Base-by-base conservation (phyloP, 2,888 invertebrate species). In the Xestia sexstrigata region DNA sequence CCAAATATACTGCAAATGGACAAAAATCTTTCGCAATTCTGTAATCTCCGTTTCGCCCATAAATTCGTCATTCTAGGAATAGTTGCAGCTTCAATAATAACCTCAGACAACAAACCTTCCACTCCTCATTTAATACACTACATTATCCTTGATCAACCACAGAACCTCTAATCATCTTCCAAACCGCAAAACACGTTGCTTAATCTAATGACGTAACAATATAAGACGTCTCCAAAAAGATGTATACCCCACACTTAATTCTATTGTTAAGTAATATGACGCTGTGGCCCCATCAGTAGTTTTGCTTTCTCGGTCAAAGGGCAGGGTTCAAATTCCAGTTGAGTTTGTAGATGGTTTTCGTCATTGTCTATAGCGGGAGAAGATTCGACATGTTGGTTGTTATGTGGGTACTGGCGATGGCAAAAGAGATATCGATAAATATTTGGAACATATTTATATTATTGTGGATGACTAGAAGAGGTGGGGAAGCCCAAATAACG, bases 181-280 rank as follows among this genome's bases (percentile, higher is more conserved):
- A 77, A 81, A 85, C 87, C 79, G 70, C 86, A 87, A 70, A 30
- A 66, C n/a, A 39, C 2, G 65, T 88, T 88, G 84, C 87, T 81
- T 79, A 85, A 85, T 79, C 30, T 73, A 26, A 65, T 87, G 78
- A 81, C 62, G 84, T 81, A 87, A 85, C 75, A 82, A 84, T 79
- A 74, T 76, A 79, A 78, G 60, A 70, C 74, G 30, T 67, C 79
- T 80, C 67, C 81, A 84, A 81, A 87, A 86, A 85, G 83, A 85
- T 74, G 70, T 87, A 86, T 82, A 74, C 86, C 81, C 84, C 81
- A 87, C 80, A 81, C 75, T 79, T 82, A 65, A 82, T 87, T 84
- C 79, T 83, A 87, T 89, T 89, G 88, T 87, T 89, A 88, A 89
- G 82, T 89, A 87, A 85, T 85, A 83, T 81, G 83, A 71, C 79